These are phyloP conservation scores for Erebia palarica DNA, from an alignment of 2,888 invertebrate species.

Conservation along the genomic window DNA sequence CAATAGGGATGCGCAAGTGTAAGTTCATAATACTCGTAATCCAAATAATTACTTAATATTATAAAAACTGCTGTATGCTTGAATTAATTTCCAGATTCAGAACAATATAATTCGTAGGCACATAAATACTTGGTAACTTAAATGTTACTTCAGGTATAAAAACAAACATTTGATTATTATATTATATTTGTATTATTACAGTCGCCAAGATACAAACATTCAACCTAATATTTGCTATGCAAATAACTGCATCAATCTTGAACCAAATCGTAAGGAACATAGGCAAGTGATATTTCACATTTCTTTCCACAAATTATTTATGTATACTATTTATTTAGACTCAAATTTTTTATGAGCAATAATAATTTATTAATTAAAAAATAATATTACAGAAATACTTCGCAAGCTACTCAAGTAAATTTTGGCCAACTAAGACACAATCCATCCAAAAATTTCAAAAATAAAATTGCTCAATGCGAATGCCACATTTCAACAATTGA, in stretches of 20 bases:
- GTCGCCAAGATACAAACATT: conserved; percentile 8
- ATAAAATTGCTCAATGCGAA: conserved; percentile 54
- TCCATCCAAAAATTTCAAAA: conserved; percentile 39
- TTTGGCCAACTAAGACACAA: conserved; percentile 45
- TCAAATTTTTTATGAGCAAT: neutral
- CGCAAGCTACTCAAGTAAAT: conserved; percentile 63
- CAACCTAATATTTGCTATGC: conserved; percentile 11
- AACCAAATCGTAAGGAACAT: neutral
- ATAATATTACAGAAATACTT: conserved; percentile 5
- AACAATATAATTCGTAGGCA: neutral
- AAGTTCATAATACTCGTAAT: neutral
- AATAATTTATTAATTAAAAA: neutral
- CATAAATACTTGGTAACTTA: neutral
- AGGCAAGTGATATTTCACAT: conserved; percentile 14
- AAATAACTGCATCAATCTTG: neutral
- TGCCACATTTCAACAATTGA: conserved; percentile 41
- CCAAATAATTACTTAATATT: neutral
- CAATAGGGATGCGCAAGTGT: neutral
- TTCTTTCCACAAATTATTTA: neutral
- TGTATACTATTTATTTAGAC: neutral
- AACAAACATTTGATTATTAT: neutral
- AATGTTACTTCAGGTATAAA: neutral
- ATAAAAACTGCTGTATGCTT: neutral
- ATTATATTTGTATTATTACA: conserved; percentile 1
- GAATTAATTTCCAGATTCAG: neutral